These are phyloP conservation scores for Trichogramma pretiosum DNA, from an alignment of 1,140 invertebrate genomes.

Conservation along the genomic window DNA sequence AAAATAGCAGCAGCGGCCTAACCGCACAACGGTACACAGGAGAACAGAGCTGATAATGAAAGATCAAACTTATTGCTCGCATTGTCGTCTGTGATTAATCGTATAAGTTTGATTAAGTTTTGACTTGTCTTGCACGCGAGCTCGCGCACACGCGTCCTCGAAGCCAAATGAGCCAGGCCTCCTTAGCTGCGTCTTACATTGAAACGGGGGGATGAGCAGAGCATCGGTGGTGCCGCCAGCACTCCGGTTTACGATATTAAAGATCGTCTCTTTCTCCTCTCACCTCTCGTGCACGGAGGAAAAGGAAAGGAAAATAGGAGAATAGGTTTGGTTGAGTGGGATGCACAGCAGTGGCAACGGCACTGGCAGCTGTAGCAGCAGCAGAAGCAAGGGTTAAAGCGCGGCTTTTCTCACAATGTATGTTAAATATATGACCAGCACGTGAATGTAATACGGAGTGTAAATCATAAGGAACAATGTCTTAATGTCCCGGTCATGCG, in stretches of 20 bases:
- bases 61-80: neutral
- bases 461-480: slow-evolving; percentile 49
- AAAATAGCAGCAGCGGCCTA: too few relatives aligned
- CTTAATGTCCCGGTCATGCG: slow-evolving; percentile 48
- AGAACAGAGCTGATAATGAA: too few relatives aligned
- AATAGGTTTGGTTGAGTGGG: too few relatives aligned
- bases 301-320: slow-evolving; percentile 11
- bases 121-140: neutral
- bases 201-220: neutral
- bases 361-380: slow-evolving; percentile 10
- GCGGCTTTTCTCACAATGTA: slow-evolving; percentile 43
- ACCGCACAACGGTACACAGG: too few relatives aligned
- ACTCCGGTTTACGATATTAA: slow-evolving; percentile 16
- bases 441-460: slow-evolving; percentile 46
- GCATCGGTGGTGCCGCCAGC: slow-evolving; percentile 8
- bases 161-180: too few relatives aligned
- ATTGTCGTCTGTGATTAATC: slow-evolving; percentile 6
- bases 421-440: slow-evolving; percentile 45
- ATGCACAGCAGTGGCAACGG: slow-evolving; percentile 8
- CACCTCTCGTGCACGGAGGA: slow-evolving; percentile 12
- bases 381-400: slow-evolving; percentile 32
- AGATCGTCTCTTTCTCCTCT: slow-evolving; percentile 11
- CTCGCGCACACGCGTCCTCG: neutral
- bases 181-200: slow-evolving; percentile 5
- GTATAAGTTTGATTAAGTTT: slow-evolving; percentile 11